A percentile compares a stretch with the other conserved stretches of the same genome.
phyloP scores from a whole-genome alignment of 2,888 invertebrate genomes.

The Hemistola chrysoprasaria region DNA sequence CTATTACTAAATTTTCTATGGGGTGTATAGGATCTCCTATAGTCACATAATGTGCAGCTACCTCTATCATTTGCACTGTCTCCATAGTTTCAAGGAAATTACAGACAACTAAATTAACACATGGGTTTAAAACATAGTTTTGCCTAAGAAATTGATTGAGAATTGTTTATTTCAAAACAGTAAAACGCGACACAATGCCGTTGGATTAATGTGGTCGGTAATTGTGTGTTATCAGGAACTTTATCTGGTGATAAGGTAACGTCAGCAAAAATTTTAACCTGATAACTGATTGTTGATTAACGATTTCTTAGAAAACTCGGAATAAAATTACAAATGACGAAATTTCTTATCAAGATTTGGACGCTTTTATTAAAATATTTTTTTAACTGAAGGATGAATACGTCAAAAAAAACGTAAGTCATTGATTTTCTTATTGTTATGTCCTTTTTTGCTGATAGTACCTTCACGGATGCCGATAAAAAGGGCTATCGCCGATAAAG shows the following conservation, averaged over 20 bases:
- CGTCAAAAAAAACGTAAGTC: no score
- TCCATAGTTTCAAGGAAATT: no score
- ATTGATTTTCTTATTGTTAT: no score
- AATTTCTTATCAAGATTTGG: no score
- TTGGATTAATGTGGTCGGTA: slow-evolving; percentile 11
- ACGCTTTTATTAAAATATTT: no score
- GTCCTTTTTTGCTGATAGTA: slow-evolving; percentile 8
- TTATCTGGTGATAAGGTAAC: slow-evolving; percentile 19
- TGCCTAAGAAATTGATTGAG: not conserved
- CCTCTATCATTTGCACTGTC: slow-evolving; percentile 33
- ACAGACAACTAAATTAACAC: no score
- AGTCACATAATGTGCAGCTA: slow-evolving; percentile 22
- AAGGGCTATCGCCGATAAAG: slow-evolving; percentile 16
- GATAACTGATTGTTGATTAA: no score
- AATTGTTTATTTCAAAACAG: slow-evolving; percentile 5
- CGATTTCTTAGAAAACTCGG: no score
- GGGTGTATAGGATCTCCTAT: slow-evolving; percentile 6
- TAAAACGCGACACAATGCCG: slow-evolving; percentile 12
- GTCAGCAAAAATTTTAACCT: slow-evolving; percentile 2
- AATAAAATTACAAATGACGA: no score
- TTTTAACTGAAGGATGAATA: no score
- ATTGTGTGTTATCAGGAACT: slow-evolving; percentile 14
- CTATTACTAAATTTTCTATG: no score
- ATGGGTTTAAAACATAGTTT: no score
- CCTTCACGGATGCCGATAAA: slow-evolving; percentile 16